Evolutionary conservation across 2,797 vertebrate species (phyloP).

Genomic region (Urocyon cinereoargenteus): DNA sequence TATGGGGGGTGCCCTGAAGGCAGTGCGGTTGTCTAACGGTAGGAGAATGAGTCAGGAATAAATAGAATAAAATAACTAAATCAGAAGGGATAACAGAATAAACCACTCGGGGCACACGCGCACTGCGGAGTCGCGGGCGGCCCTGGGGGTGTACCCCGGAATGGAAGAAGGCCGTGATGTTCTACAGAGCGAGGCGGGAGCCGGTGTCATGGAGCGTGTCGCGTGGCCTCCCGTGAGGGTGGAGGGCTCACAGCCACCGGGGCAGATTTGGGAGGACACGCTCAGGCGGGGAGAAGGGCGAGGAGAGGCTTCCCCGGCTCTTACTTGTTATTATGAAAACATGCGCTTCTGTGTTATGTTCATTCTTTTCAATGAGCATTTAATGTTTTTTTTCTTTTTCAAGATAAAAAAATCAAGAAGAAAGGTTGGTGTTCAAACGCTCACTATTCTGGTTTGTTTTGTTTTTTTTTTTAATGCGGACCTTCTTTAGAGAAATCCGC

Average conservation of each 20-base stretch:
- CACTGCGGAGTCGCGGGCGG: too few relatives aligned
- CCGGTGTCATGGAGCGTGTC: too few relatives aligned
- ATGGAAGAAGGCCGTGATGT: too few relatives aligned
- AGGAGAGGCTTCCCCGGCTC: neutral
- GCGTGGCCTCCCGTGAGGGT: too few relatives aligned
- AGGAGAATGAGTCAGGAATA: neutral
- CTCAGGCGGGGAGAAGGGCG: neutral
- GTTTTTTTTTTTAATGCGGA: neutral
- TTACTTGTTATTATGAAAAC: neutral
- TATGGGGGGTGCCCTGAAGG: neutral
- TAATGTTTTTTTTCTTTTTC: neutral
- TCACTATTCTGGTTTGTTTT: neutral
- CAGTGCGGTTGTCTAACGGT: neutral
- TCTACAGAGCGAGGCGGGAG: too few relatives aligned
- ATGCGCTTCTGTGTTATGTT: neutral
- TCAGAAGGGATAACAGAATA: neutral
- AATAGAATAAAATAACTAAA: neutral
- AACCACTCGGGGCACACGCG: too few relatives aligned
- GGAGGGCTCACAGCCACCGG: too few relatives aligned
- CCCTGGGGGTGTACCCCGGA: too few relatives aligned
- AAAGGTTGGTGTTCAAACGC: neutral
- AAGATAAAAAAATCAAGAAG: neutral
- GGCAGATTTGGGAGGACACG: neutral
- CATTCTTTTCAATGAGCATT: neutral
- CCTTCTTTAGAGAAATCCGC: neutral